Evolutionary conservation across 2,888 invertebrate species (phyloP), one percentile per base, ranked within the genome.

Genomic region (Acrocyrtus sp.): DNA sequence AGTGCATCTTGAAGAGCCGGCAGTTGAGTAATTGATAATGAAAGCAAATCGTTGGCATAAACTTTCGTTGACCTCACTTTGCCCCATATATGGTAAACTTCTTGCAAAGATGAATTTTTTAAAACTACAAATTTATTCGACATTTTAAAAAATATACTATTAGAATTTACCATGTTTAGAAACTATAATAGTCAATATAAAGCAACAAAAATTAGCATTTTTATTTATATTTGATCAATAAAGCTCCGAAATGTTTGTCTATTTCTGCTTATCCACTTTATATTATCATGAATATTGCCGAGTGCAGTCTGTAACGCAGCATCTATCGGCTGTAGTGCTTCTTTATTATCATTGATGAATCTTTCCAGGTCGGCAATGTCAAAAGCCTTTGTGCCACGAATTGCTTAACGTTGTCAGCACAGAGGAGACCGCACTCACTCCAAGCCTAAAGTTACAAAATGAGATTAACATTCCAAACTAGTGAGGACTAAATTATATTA

Each of bases 291-390:
- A 26, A 77, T 73, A 34, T 53, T 75, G 6, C 3, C 4, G 5
- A 41, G 45, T 3, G 72, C 57, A 21, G 39, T 41, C 4, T 75
- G 43, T 21, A 75, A 19, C 17, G 72, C 43, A 8, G 34, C 56
- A 1, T 15, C 48, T 0, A 74, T 66, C 0, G 63, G 48, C 15
- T 17, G 29, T 12, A 77, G 24, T 17, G 56, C 45, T 3, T n/a
- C 62, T 26, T 22, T 15, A 39, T 75, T 68, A 5, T 41, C 43
- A 3, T 21, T 19, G 29, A 76, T 57, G n/a, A 76, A 76, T 47
- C 53, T 50, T 10, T 70, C 26, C 61, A 79, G 65, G 62, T 76
- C 75, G 10, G 27, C 6, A 3, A 65, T 27, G n/a, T 77, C 79
- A 17, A 58, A 65, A 3, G 19, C n/a, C n/a, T 17, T 43, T 67